Evolutionary conservation across 2,888 invertebrate genomes (phyloP), one percentile per base, ranked within the genome.

Genomic region (Pasiphila rectangulata): DNA sequence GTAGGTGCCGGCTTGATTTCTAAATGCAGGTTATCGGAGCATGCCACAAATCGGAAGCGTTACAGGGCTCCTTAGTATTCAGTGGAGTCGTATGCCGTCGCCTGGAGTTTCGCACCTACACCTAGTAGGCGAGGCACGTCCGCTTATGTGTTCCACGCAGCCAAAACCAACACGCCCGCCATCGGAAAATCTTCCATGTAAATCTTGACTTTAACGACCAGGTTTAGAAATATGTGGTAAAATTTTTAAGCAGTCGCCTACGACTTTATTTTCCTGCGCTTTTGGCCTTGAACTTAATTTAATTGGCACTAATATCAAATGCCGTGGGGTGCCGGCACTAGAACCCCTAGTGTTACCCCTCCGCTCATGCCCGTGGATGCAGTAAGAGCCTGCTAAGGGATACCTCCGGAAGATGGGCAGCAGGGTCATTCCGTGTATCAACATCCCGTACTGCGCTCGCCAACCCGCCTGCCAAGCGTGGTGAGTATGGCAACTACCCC

Each of bases 21-120:
- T 79, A 79, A 87, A 86, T 86, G 85, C 82, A 81, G 87, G 87
- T 87, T 87, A 88, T 88, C 87, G 82, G 86, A 79, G 79, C 78
- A 82, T 79, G 80, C 80, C 83, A 79, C 83, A 83, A 83, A 86
- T 86, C 79, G 83, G 74, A 80, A 78, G 70, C 79, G 83, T 71
- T 73, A 83, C 81, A 79, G 72, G 67, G 72, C 83, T 85, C 75
- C 75, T 84, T 85, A 85, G 86, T 87, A 85, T 85, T 85, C 87
- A 75, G 78, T 70, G 67, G 63, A 59, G 70, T 64, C 64, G 69
- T 66, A 72, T 72, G 69, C 61, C 69, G 73, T 67, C 78, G 82
- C 83, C 73, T 59, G 71, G 72, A 79, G 79, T 69, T 73, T 79
- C 79, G 75, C 79, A 75, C 77, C 76, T 72, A 64, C 57, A 70